These are phyloP conservation scores for Manis pentadactyla DNA, from an alignment of 2,797 vertebrate species.

Conservation along the genomic window DNA sequence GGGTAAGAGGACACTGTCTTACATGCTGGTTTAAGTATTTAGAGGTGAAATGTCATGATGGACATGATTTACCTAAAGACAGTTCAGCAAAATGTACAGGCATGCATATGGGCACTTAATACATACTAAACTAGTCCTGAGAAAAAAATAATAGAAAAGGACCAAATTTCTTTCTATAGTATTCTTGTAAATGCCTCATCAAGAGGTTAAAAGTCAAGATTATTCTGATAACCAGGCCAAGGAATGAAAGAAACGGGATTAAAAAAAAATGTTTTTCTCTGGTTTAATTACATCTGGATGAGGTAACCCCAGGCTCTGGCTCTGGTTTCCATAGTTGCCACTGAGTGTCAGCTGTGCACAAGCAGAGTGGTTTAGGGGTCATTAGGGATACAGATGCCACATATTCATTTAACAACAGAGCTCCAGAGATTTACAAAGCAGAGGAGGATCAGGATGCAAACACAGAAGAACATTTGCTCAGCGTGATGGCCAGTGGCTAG, in stretches of 20 bases:
- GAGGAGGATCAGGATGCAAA: neutral
- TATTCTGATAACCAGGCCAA: neutral
- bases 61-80: neutral
- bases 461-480: neutral
- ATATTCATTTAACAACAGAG: neutral
- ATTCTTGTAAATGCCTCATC: neutral
- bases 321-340: neutral
- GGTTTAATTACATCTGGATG: conserved; percentile 28
- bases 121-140: neutral
- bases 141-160: neutral
- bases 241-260: neutral
- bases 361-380: neutral
- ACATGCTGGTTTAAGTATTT: neutral
- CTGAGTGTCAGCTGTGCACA: neutral
- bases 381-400: neutral
- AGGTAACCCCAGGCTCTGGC: neutral
- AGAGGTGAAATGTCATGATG: neutral
- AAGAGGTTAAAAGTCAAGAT: neutral
- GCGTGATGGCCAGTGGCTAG: neutral
- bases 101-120: no score
- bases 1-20: neutral
- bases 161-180: neutral
- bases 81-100: neutral
- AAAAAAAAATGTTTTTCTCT: neutral
- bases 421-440: neutral